Conservation (phyloP, 2,113 vertebrate genomes). For the Loxodonta africana region DNA sequence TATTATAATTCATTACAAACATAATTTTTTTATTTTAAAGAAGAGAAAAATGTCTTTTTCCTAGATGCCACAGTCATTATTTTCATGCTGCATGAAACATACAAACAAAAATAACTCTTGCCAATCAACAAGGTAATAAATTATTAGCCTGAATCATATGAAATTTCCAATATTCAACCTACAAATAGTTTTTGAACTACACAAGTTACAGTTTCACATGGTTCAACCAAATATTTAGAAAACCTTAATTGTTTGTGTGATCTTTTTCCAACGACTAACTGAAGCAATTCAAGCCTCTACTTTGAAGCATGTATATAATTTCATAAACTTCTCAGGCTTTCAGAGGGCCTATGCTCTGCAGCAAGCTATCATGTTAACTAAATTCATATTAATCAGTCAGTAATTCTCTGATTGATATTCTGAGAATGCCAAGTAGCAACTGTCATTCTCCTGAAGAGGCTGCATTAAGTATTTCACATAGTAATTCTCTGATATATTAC, state of each 20-base stretch:
- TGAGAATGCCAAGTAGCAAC: not conserved
- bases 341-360: not conserved
- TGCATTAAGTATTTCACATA: not conserved
- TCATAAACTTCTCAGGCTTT: slow-evolving; percentile 9
- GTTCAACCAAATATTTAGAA: slow-evolving; percentile 30
- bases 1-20: not conserved
- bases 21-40: slow-evolving; percentile 40
- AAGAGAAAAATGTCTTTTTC: not conserved
- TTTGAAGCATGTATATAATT: not conserved
- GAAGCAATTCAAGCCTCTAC: not conserved
- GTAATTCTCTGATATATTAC: slow-evolving; percentile 64
- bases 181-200: not conserved
- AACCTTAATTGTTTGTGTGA: not conserved
- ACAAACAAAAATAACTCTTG: slow-evolving; percentile 57
- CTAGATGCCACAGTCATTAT: slow-evolving; percentile 16
- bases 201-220: not conserved
- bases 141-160: not conserved
- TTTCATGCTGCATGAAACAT: slow-evolving; percentile 28
- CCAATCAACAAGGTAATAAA: not conserved
- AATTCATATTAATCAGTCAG: not conserved
- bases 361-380: not conserved
- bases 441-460: not conserved
- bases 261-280: slow-evolving; percentile 5
- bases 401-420: not conserved
- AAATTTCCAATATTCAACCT: slow-evolving; percentile 26